These are phyloP conservation scores for Monochamus alternatus DNA, from an alignment of 2,888 invertebrate species.

Conservation along the genomic window DNA sequence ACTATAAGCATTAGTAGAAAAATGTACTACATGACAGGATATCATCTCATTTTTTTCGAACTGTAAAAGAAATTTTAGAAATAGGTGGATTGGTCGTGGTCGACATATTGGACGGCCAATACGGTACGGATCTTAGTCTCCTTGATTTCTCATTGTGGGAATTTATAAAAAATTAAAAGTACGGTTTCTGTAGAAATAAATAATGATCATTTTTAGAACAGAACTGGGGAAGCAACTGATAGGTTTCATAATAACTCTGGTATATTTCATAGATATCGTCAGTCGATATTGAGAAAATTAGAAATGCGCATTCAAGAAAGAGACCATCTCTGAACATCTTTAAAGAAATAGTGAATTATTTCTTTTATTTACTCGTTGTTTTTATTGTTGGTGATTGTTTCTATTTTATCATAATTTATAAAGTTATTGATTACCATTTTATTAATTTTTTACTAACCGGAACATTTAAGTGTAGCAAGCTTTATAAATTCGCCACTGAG, in stretches of 20 bases:
- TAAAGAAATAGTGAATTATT: not conserved
- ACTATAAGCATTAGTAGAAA: not conserved
- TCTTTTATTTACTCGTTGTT: not conserved
- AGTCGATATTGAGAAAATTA: not conserved
- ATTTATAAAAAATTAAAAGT: not conserved
- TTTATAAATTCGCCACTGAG: too few species aligned
- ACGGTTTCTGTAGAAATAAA: not conserved
- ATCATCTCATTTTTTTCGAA: constrained; percentile 10
- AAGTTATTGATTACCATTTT: not conserved
- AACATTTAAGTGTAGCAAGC: too few species aligned
- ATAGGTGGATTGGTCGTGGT: not conserved
- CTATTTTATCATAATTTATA: not conserved
- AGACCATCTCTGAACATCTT: not conserved
- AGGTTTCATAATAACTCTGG: not conserved
- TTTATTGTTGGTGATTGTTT: not conserved
- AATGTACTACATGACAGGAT: not conserved
- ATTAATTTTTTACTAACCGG: too few species aligned
- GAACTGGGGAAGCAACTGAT: not conserved
- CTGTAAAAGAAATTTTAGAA: not conserved
- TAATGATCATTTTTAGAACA: not conserved
- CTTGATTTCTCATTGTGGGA: not conserved
- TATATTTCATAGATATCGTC: not conserved
- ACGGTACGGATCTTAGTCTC: not conserved
- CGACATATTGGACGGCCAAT: not conserved
- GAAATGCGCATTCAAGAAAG: not conserved